These are phyloP conservation scores for Nycticebus coucang DNA, from an alignment of 2,113 vertebrate genomes.

Conservation along the genomic window DNA sequence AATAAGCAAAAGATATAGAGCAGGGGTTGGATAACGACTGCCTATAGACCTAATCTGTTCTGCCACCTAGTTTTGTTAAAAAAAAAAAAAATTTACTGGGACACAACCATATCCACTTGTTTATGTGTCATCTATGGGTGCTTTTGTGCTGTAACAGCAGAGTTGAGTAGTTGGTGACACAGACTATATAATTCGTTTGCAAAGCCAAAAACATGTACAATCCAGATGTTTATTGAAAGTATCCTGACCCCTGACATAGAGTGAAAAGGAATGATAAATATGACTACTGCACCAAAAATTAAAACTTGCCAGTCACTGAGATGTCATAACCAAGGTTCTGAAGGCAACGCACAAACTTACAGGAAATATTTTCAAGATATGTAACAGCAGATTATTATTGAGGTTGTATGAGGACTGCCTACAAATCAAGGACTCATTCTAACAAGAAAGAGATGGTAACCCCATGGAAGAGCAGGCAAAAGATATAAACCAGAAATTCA, in stretches of 20 bases:
- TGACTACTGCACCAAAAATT: neutral
- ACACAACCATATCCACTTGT: neutral
- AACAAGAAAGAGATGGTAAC: neutral
- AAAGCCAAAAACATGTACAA: constrained; percentile 46
- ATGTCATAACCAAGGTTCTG: neutral
- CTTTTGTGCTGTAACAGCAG: neutral
- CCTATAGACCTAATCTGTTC: neutral
- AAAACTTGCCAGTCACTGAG: neutral
- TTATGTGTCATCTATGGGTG: neutral
- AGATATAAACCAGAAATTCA: neutral
- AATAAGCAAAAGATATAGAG: neutral
- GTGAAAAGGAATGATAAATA: constrained; percentile 36
- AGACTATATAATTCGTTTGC: neutral
- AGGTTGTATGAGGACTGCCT: neutral
- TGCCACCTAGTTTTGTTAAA: neutral
- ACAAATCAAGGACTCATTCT: neutral
- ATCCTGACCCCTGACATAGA: neutral
- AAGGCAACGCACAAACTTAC: neutral
- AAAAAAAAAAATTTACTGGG: neutral
- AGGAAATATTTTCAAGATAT: neutral
- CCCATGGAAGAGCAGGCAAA: neutral
- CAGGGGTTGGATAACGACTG: neutral
- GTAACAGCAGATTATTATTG: neutral
- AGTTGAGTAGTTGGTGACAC: neutral
- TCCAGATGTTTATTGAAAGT: neutral